Percentiles rank a stretch among this genome's conserved stretches.
These are phyloP conservation scores for Corythornis vintsioides DNA, from an alignment of 2,113 vertebrate genomes.

Conservation along the genomic window DNA sequence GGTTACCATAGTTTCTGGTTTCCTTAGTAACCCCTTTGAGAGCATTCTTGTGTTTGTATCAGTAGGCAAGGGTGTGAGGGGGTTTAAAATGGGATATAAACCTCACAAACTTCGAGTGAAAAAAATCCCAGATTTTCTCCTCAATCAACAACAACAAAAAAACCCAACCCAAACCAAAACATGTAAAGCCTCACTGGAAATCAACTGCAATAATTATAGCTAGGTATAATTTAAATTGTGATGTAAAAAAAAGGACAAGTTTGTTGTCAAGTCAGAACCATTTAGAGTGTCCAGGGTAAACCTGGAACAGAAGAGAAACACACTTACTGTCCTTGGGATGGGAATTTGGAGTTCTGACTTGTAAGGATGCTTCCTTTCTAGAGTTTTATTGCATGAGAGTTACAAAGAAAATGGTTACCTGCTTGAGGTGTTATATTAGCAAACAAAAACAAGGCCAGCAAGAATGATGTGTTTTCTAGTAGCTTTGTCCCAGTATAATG, in stretches of 20 bases:
- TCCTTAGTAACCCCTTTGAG: conserved; percentile 67
- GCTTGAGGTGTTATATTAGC: background rate
- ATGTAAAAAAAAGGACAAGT: background rate
- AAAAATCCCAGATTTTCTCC: background rate
- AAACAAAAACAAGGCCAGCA: background rate
- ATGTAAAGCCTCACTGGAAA: background rate
- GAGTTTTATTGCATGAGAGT: background rate
- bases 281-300: background rate
- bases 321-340: background rate
- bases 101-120: background rate
- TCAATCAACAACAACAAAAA: background rate
- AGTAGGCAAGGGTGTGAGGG: background rate
- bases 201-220: background rate
- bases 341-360: background rate
- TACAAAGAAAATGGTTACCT: background rate
- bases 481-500: background rate
- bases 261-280: background rate
- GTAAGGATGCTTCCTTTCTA: background rate
- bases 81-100: conserved; percentile 23
- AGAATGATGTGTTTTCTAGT: background rate
- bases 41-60: conserved; percentile 38
- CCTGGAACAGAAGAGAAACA: background rate
- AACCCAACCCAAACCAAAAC: background rate
- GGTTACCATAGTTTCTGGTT: conserved; percentile 70
- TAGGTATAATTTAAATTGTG: background rate